Conservation (phyloP, 2,797 vertebrate species). For the Neomorphus geoffroyi region DNA sequence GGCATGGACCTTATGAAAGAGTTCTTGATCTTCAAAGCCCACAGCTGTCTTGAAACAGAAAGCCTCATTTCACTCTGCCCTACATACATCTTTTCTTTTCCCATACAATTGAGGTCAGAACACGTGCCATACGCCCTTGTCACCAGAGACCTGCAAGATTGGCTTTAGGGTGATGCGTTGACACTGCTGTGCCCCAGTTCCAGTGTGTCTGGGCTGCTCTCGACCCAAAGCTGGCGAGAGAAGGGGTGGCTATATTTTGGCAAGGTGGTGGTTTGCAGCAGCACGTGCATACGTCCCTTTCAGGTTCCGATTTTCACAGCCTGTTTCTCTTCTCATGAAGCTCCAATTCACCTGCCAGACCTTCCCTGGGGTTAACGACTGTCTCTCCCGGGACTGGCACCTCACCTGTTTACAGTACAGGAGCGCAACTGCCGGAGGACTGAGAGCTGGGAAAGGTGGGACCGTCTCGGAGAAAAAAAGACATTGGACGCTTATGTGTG, state of each 20-base stretch:
- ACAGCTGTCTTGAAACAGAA: not conserved
- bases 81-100: not conserved
- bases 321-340: not conserved
- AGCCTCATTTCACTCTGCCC: not conserved
- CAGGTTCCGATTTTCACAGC: not conserved
- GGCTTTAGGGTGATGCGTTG: not conserved
- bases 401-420: not conserved
- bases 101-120: not conserved
- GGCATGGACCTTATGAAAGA: not conserved
- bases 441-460: not conserved
- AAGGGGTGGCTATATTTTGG: not conserved
- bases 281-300: not conserved
- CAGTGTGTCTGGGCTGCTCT: not conserved
- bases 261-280: not conserved
- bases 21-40: not conserved
- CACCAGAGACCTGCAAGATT: not conserved
- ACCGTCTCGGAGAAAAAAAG: not conserved
- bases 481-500: not conserved
- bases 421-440: not conserved
- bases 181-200: not conserved
- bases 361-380: not conserved
- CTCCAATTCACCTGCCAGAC: not conserved
- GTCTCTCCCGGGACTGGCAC: not conserved
- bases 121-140: rapidly evolving
- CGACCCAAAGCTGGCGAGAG: not conserved